These are phyloP conservation scores for Thymelicus lineola DNA, from an alignment of 2,888 invertebrate genomes.

Conservation along the genomic window DNA sequence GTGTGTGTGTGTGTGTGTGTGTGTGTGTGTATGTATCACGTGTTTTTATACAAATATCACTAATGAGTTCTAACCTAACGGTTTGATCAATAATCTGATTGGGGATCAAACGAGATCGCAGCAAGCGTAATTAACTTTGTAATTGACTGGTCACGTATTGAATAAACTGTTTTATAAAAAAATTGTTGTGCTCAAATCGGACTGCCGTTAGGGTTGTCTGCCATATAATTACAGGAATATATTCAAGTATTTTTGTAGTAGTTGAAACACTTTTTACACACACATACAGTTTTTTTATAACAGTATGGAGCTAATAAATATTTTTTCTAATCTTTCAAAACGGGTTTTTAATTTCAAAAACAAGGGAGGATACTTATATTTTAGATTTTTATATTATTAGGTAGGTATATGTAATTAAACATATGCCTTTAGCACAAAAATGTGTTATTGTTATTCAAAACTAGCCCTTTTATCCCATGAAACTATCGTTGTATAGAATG, in stretches of 20 bases:
- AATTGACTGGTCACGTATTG: constrained; percentile 6
- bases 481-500: neutral
- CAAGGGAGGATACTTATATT: too few species aligned
- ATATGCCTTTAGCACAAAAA: neutral
- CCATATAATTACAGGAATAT: neutral
- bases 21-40: constrained; percentile 29
- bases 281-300: too few species aligned
- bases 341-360: too few species aligned
- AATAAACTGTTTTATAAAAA: neutral
- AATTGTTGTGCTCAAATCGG: neutral
- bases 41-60: constrained; percentile 41
- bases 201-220: neutral
- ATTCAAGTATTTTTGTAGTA: too few species aligned
- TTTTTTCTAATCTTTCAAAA: neutral
- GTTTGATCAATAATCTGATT: constrained; percentile 17
- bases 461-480: neutral
- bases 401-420: too few species aligned
- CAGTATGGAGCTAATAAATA: too few species aligned
- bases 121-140: constrained; percentile 6
- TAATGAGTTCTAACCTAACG: constrained; percentile 33
- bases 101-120: neutral
- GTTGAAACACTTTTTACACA: neutral
- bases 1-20: constrained; percentile 30
- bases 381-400: too few species aligned
- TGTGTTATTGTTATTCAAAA: neutral